Percentiles rank a stretch among this genome's conserved stretches.
Conservation (phyloP, 2,797 vertebrate genomes). For the Buceros bicornis region DNA sequence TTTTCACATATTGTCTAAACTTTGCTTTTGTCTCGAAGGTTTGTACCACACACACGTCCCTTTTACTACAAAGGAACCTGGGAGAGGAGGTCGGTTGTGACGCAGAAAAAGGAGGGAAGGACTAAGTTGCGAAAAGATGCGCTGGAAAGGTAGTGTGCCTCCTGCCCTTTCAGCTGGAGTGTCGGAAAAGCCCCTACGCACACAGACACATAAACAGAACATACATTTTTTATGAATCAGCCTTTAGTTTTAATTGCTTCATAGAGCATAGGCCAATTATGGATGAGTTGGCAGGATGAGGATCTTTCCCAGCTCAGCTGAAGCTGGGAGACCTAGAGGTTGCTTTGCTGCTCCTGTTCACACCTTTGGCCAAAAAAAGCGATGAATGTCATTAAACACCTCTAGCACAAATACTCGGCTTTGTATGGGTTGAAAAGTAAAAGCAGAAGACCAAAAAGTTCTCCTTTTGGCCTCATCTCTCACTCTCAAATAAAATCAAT, state of each 20-base stretch:
- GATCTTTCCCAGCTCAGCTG: constrained; percentile 70
- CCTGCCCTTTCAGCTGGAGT: background rate
- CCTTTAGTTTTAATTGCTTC: constrained; percentile 78
- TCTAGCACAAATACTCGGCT: constrained; percentile 52
- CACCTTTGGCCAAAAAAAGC: constrained; percentile 38
- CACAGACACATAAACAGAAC: constrained; percentile 29
- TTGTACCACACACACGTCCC: background rate
- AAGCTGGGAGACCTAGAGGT: constrained; percentile 62
- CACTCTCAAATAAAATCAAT: constrained; percentile 78
- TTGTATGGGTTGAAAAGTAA: constrained; percentile 68
- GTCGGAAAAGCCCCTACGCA: constrained; percentile 1
- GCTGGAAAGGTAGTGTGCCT: constrained; percentile 23
- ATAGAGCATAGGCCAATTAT: constrained; percentile 75
- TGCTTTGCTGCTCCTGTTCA: constrained; percentile 71
- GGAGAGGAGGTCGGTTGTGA: background rate
- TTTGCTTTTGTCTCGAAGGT: constrained; percentile 1
- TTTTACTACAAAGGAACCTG: background rate
- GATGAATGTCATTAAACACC: constrained; percentile 56
- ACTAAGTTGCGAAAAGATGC: constrained; percentile 6
- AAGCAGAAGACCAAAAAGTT: constrained; percentile 62
- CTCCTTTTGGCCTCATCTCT: constrained; percentile 69
- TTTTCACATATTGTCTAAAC: constrained; percentile 19
- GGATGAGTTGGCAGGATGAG: constrained; percentile 69
- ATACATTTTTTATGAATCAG: constrained; percentile 69
- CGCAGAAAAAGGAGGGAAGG: background rate